Percentiles rank a stretch among this genome's conserved stretches.
Evolutionary conservation across 2,888 invertebrate species (phyloP).

Genomic region (Trisateles emortualis): DNA sequence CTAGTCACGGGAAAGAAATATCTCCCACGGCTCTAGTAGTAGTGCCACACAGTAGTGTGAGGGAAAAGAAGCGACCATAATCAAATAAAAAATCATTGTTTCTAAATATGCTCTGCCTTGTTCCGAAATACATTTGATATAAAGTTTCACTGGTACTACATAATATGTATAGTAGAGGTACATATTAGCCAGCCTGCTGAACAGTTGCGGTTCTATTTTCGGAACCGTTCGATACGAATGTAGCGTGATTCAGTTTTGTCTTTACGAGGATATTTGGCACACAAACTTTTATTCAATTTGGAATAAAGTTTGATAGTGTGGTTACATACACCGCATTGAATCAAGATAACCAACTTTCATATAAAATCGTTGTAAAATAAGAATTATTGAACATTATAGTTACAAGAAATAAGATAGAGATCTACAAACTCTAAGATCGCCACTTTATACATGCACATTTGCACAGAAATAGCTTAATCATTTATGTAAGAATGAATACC

Average conservation of each 20-base stretch:
- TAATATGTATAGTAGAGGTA: conserved; percentile 8
- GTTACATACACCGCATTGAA: no score
- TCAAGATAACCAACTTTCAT: no score
- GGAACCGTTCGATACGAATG: conserved; percentile 28
- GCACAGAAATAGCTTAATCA: conserved; percentile 1
- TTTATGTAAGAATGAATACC: background rate
- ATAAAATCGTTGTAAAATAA: background rate
- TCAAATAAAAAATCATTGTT: no score
- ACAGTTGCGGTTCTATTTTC: conserved; percentile 29
- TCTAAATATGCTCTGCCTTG: no score
- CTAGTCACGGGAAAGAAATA: no score
- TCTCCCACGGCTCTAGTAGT: no score
- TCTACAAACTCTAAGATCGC: background rate
- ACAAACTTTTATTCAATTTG: background rate
- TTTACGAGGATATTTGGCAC: background rate
- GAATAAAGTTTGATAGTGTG: background rate
- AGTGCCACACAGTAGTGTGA: no score
- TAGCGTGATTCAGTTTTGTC: conserved; percentile 4
- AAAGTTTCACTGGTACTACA: no score
- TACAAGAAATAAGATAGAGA: background rate
- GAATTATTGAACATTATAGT: no score
- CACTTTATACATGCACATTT: background rate
- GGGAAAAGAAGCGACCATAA: no score
- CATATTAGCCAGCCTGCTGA: conserved; percentile 22
- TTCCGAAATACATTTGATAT: no score